Evolutionary conservation across 2,113 vertebrate species (phyloP), one percentile per base, ranked within the genome.

Genomic region (Rhinolophus sinicus): DNA sequence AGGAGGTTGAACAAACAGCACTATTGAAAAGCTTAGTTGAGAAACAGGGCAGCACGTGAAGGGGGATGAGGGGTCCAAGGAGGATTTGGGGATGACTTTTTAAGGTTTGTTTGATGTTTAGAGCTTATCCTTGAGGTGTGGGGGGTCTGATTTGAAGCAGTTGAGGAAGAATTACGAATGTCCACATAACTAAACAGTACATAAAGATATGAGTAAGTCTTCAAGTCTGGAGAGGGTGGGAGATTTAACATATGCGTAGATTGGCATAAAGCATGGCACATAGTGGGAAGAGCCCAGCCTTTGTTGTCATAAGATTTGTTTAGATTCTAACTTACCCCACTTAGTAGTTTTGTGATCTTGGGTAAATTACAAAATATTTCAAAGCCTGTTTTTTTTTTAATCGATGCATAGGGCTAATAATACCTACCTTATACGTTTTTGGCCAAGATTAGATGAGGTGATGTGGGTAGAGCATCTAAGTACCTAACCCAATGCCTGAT

Each of bases 331-430:
- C n/a, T 88, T 80, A 12, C 18, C 10, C 22, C 13, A 56, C 3
- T 82, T 67, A 81, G 30, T 22, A 72, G 26, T 18, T 88, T 84
- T 94, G 38, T 75, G 40, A 80, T 35, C 64, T 67, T 78, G 15
- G 18, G 33, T 50, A 90, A 93, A 84, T 78, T 52, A 54, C 13
- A 90, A 93, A 90, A 84, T 78, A 87, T 58, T 96, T 82, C 58
- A 82, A 90, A 73, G 62, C 38, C 54, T 76, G 4, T 56, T 52
- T 65, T 80, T 83, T 92, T 81, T 56, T 44, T 35, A 19, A 18
- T 44, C 22, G 58, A 58, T 58, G 94, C 62, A 35, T 33, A 78
- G 13, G 6, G 24, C 18, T 47, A 78, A 50, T 62, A 35, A 26
- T 62, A 52, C 47, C 15, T 76, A 19, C 15, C 65, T 70, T 96